phyloP scores from a whole-genome alignment of 2,797 vertebrate species.

The Pseudomugil gertrudae region DNA sequence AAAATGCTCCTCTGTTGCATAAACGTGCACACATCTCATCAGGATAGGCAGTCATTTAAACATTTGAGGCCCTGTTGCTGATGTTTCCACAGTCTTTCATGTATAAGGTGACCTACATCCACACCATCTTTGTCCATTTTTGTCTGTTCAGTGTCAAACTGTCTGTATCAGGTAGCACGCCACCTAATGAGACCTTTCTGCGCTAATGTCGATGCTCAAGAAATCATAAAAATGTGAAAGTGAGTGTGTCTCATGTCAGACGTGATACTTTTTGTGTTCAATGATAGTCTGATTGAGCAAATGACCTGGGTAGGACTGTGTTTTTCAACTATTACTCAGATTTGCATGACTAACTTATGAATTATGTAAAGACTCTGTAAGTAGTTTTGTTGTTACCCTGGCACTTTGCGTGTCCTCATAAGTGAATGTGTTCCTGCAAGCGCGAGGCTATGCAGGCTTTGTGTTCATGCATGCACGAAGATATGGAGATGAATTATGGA shows the following conservation, averaged over 20 bases:
- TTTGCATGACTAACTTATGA: conserved; percentile 48
- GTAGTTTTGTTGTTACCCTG: conserved; percentile 27
- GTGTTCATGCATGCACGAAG: conserved; percentile 6
- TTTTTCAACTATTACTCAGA: conserved; percentile 39
- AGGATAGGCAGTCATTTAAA: conserved; percentile 13
- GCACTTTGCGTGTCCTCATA: conserved; percentile 14
- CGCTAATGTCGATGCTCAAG: neutral
- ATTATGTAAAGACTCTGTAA: conserved; percentile 60
- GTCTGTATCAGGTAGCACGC: conserved; percentile 40
- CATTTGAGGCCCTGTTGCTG: conserved; percentile 4
- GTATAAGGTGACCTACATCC: conserved; percentile 13
- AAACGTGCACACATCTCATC: conserved; percentile 13
- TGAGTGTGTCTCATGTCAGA: conserved; percentile 40
- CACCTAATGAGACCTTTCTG: conserved; percentile 30
- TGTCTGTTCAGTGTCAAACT: conserved; percentile 1
- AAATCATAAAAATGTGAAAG: neutral
- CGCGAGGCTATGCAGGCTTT: neutral
- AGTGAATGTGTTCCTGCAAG: conserved; percentile 19
- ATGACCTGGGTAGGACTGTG: conserved; percentile 32
- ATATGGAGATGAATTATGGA: conserved; percentile 55
- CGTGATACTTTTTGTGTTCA: conserved; percentile 11
- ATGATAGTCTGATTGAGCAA: conserved; percentile 32
- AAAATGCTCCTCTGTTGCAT: conserved; percentile 14
- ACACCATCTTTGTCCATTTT: neutral
- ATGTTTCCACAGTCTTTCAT: neutral